Conservation (phyloP, 2,888 invertebrate genomes). For the Eurytoma californica region DNA sequence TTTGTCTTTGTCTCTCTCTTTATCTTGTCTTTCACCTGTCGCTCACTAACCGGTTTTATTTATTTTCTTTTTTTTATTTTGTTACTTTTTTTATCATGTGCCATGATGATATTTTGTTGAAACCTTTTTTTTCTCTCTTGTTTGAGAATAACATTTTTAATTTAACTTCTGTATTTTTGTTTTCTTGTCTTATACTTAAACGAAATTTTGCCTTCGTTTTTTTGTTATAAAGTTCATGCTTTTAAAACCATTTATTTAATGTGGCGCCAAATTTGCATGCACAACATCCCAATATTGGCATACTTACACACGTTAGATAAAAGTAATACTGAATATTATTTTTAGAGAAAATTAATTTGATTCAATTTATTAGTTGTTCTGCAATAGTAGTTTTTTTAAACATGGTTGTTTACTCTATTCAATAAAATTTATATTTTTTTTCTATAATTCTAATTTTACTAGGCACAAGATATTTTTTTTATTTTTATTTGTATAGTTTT, state of each 20-base stretch:
- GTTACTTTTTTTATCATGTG: neutral
- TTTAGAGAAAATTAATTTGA: neutral
- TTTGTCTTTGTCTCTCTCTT: neutral
- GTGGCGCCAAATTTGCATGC: neutral
- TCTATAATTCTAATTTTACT: neutral
- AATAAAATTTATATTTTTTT: neutral
- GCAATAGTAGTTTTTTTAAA: neutral
- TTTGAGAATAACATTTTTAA: neutral
- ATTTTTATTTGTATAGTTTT: neutral
- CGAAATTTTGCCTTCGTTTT: neutral
- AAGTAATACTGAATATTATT: neutral
- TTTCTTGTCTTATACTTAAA: neutral
- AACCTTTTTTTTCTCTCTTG: neutral
- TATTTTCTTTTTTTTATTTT: conserved; percentile 9
- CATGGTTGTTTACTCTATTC: neutral
- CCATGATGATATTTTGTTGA: neutral
- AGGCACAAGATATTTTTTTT: neutral
- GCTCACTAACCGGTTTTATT: conserved; percentile 13
- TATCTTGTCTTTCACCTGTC: neutral
- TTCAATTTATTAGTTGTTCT: neutral
- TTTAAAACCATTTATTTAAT: neutral
- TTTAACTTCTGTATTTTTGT: neutral
- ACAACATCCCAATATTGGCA: neutral
- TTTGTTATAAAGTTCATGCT: too few species aligned
- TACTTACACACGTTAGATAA: neutral